Evolutionary conservation across 2,113 vertebrate species (phyloP), one percentile per base, ranked within the genome.

Genomic region (Eulacestoma nigropectus): DNA sequence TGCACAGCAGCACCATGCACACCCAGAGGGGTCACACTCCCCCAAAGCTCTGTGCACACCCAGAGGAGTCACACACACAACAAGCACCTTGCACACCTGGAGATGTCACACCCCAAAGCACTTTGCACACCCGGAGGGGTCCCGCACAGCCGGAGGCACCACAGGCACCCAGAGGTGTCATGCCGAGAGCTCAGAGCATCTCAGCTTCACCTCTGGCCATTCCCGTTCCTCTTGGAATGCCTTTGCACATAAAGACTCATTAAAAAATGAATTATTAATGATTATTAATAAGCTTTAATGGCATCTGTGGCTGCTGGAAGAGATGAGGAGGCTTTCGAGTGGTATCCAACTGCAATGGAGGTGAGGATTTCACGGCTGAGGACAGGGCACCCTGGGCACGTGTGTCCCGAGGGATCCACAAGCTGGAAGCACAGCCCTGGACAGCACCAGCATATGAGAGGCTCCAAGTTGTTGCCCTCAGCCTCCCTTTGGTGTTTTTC

Each of bases 241-340:
- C 83, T 95, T 82, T 90, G 72, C 76, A 64, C 87, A 46, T 17
- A 46, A 82, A 76, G 49, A 5, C 44, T 94, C 85, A 9, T 83
- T 95, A 87, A 13, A 12, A 11, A 29, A 83, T 96, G n/a, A 94
- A 97, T 94, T 95, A 96, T 94, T 95, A 64, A 97, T 65, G 41
- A 65, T 65, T 53, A 90, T 90, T 97, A 96, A 96, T 90, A 79
- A 90, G 67, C 59, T 79, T 42, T 94, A 95, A 94, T 86, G 73
- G 91, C 85, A 80, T 62, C 72, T n/a, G 76, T 53, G 75, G 85
- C 85, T 69, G 63, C 70, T 59, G 85, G 70, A 69, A 59, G 87
- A 72, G 62, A 68, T 2, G 74, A 89, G 20, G 62, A 89, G 33
- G 42, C 49, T 90, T 72, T 85, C 10, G 0, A 79, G 82, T 13